Percentiles rank a stretch among this genome's conserved stretches.
Conservation (phyloP, 2,797 vertebrate species). For the Xyrichtys novacula region DNA sequence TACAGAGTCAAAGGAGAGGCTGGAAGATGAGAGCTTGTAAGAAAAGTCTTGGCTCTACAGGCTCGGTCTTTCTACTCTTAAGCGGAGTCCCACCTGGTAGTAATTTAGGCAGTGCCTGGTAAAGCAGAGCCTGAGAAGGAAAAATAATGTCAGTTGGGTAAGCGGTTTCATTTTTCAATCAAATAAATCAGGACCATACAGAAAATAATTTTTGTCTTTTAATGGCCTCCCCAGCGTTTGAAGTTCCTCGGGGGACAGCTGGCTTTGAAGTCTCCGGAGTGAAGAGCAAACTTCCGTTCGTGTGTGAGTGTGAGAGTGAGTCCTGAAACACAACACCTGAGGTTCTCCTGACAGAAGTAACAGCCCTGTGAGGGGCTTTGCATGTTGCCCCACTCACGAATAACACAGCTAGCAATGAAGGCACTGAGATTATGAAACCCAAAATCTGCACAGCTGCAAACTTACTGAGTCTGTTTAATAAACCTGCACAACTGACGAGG, state of each 20-base stretch:
- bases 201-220: conserved; percentile 85
- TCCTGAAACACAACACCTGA: conserved; percentile 70
- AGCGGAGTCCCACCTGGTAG: conserved; percentile 81
- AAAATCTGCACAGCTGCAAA: not conserved
- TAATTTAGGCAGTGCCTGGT: conserved; percentile 77
- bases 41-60: conserved; percentile 34
- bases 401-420: conserved; percentile 12
- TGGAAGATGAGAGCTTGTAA: conserved; percentile 54
- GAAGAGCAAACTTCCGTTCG: conserved; percentile 54
- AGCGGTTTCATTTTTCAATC: conserved; percentile 86
- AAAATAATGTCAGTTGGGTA: conserved; percentile 82
- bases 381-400: not conserved
- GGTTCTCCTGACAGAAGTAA: conserved; percentile 36
- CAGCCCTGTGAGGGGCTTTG: conserved; percentile 21
- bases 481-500: not conserved
- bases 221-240: conserved; percentile 82
- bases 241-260: conserved; percentile 77
- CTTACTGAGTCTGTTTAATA: not conserved
- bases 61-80: conserved; percentile 52
- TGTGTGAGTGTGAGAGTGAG: conserved; percentile 39
- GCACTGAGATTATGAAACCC: conserved; percentile 10
- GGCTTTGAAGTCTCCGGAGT: conserved; percentile 78
- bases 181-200: conserved; percentile 85
- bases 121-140: conserved; percentile 74
- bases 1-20: conserved; percentile 28